Evolutionary conservation across 2,888 invertebrate genomes (phyloP), one percentile per base, ranked within the genome.

Genomic region (Xestia sexstrigata): DNA sequence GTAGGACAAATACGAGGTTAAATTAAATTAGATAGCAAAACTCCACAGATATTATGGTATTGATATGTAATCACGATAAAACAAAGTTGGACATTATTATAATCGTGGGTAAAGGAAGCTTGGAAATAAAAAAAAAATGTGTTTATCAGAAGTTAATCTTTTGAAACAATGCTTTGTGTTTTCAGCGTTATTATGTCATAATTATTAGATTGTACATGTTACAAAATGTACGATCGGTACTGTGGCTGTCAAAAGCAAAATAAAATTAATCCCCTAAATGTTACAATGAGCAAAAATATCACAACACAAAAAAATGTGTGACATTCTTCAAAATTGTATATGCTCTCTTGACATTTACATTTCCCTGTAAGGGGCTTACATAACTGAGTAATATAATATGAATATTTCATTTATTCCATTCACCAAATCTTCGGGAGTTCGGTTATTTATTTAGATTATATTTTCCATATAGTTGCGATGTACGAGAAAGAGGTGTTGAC

Each of bases 401-500:
- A 83, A 83, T 83, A 83, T 83, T 83, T 76, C 63, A 79, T 75
- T 69, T 65, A 69, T 75, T 65, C 69, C 60, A 26, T 63, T 81
- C 26, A 47, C 26, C 20, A 69, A 74, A 71, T 81, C 26, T 74
- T 65, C 45, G 49, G 42, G 63, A 74, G 52, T 84, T 75, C 49
- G 35, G 78, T 81, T 84, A 78, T 84, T 78, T 74, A 84, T 73
- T 73, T 73, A 73, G 35, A 74, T 67, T 81, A 60, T 73, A 70
- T 81, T 73, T 84, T 84, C 78, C 60, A 60, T 71, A 76, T 95
- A 98, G 98, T 97, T 78, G 95, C 97, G 76, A 97, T 97, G 76
- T 98, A 97, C 93, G 98, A 98, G 91, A 98, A 98, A 79, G 98
- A 98, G 93, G 97, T 98, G 78, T 95, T 99, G 89, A 97, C 97